Conservation (phyloP, 2,113 vertebrate species). For the Corythaeola cristata region DNA sequence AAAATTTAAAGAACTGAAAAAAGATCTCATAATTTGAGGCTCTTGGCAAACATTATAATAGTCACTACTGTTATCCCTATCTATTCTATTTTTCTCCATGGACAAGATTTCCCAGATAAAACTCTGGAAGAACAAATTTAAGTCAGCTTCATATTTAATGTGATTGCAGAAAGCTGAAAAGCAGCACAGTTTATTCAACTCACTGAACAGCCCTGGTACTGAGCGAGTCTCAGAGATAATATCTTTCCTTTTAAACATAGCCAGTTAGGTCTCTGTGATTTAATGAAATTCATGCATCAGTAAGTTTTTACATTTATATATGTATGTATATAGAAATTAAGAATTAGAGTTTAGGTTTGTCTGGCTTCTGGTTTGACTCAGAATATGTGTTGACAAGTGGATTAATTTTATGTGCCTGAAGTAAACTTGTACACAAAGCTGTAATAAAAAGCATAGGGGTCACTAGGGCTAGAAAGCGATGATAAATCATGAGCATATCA, state of each 20-base stretch:
- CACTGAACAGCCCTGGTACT: not conserved
- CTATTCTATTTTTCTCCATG: not conserved
- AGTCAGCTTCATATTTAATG: not conserved
- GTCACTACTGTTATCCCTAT: not conserved
- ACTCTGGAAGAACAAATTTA: not conserved
- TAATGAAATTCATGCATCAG: conserved; percentile 8
- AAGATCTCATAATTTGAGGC: not conserved
- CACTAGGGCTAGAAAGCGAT: not conserved
- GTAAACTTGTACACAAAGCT: not conserved
- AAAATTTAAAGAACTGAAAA: not conserved
- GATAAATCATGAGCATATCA: not conserved
- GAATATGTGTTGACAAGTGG: not conserved
- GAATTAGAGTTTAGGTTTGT: not conserved
- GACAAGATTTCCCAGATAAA: not conserved
- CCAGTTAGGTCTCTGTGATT: not conserved
- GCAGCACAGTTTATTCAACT: not conserved
- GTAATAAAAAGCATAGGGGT: not conserved
- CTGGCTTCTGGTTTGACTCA: not conserved
- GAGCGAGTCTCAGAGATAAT: not conserved
- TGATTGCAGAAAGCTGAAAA: not conserved
- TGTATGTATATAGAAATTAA: not conserved
- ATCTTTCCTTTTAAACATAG: conserved; percentile 18
- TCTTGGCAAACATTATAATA: not conserved
- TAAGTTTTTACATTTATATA: not conserved
- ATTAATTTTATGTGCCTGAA: not conserved